Evolutionary conservation across 2,888 invertebrate species (phyloP), one percentile per base, ranked within the genome.

Genomic region (Philhelius pedissequus): DNA sequence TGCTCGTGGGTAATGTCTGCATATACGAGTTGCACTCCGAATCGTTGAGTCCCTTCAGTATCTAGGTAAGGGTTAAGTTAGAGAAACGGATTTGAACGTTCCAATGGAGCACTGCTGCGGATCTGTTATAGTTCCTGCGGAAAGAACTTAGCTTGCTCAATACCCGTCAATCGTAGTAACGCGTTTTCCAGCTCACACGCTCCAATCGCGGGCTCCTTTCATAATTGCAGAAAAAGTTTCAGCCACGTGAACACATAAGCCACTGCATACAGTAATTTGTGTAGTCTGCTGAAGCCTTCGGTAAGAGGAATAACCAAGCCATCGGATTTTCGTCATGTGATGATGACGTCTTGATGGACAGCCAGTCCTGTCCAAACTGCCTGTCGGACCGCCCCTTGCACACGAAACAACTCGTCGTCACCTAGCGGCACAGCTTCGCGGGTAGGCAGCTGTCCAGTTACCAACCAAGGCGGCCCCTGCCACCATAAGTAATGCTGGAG

Each of bases 1-100:
- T 68, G 20, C 7, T 52, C 15, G 40, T 27, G 11, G 3, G 40
- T 18, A n/a, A 58, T 6, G 8, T 1, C 9, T 1, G 60, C 40
- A n/a, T 45, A 27, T 4, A 2, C 18, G 22, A 60, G 40, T 4
- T 7, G 40, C 4, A n/a, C n/a, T 15, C 40, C 40, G 15, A 40
- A n/a, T 8, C 40, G 3, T 0, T 48, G 5, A 9, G 43, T 38
- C 2, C 20, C 40, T 6, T 60, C 5, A 18, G 11, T 35, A 30
- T 74, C 62, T 15, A 74, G 15, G 27, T n/a, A 71, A n/a, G 71
- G 62, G n/a, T 50, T 62, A 1, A 77, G 32, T 20, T 69, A 22
- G 4, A 76, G 56, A 18, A 68, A 27, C 3, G 15, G 15, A 18
- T 62, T 62, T 15, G 38, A 43, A 18, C 6, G 13, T 2, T 27